phyloP scores from a whole-genome alignment of 1,140 invertebrate species.

The Carcinoscorpius rotundicauda region DNA sequence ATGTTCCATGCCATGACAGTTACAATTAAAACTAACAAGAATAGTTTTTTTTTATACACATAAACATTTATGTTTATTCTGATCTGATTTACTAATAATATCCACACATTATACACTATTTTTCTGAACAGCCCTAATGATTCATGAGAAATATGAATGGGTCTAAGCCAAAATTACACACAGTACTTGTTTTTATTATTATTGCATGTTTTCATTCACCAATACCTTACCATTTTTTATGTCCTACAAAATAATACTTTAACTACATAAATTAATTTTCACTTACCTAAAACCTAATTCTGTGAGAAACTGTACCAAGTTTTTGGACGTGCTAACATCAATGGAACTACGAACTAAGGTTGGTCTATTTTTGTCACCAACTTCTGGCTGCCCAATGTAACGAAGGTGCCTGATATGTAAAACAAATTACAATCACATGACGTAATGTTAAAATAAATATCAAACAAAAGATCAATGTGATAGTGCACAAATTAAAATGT shows the following conservation, averaged over 20 bases:
- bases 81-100: too few relatives aligned
- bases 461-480: too few relatives aligned
- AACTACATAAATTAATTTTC: not conserved
- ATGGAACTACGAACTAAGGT: slow-evolving; percentile 82
- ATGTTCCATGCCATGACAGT: too few relatives aligned
- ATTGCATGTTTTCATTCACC: too few relatives aligned
- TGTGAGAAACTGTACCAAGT: slow-evolving; percentile 79
- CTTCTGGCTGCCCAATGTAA: slow-evolving; percentile 79
- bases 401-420: slow-evolving; percentile 37
- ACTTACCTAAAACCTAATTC: slow-evolving; percentile 58
- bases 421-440: not conserved
- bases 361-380: slow-evolving; percentile 72
- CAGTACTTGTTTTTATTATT: too few relatives aligned
- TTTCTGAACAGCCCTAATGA: slow-evolving; percentile 11
- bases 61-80: too few relatives aligned
- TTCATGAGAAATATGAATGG: too few relatives aligned
- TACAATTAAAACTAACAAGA: too few relatives aligned
- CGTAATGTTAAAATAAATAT: not conserved
- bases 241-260: slow-evolving; percentile 1
- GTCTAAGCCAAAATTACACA: too few relatives aligned
- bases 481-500: too few relatives aligned
- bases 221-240: too few relatives aligned
- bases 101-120: slow-evolving; percentile 6
- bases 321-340: slow-evolving; percentile 77
- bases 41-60: too few relatives aligned